Evolutionary conservation across 30 jellyfish, hydroid and myxozoan genomes (phyloP), one percentile per base, ranked within the genome.

Genomic region (Hydra vulgaris): DNA sequence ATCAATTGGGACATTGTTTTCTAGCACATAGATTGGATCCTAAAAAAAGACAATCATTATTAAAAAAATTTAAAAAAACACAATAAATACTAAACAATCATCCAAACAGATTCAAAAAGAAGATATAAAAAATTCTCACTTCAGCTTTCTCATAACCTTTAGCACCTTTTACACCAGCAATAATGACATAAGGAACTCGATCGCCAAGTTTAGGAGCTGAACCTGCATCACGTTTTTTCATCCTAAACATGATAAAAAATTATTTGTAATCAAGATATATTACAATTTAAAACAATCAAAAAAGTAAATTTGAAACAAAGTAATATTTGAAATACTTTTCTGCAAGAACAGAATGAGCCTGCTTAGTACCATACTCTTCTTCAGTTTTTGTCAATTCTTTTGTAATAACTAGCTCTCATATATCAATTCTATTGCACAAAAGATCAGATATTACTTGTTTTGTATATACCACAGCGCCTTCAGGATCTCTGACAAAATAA

Each of bases 141-240:
- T 94, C 99, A 0, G 99, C 99, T 83, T 94, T 94, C 66, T 94
- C 99, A 53, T 88, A 94, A 8, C 97, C 96, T 66, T 85, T 94
- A 18, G 96, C 97, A 0, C 96, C 96, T 79, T 94, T 94, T 12
- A 88, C 85, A 20, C 99, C 99, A 25, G 95, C 96, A 20, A 94
- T 79, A 55, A 87, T 84, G 26, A 94, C 99, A 71, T 87, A 94
- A 15, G 99, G 99, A 19, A 94, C 99, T 54, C 99, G 97, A 71
- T 94, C 99, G 1, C 99, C 99, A 54, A 94, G 91, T 77, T 94
- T 94, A 0, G 99, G 99, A 17, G 99, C 99, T 21, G 97, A 88
- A 25, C 99, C 99, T 0, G 99, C 92, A 82, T 94, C 99, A 52
- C 99, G 73, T 70, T 94, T 94, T 21, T 93, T 68, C 99, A 94